These are phyloP conservation scores for Drosophila pachea DNA, from an alignment of 1,140 invertebrate species.

Conservation along the genomic window DNA sequence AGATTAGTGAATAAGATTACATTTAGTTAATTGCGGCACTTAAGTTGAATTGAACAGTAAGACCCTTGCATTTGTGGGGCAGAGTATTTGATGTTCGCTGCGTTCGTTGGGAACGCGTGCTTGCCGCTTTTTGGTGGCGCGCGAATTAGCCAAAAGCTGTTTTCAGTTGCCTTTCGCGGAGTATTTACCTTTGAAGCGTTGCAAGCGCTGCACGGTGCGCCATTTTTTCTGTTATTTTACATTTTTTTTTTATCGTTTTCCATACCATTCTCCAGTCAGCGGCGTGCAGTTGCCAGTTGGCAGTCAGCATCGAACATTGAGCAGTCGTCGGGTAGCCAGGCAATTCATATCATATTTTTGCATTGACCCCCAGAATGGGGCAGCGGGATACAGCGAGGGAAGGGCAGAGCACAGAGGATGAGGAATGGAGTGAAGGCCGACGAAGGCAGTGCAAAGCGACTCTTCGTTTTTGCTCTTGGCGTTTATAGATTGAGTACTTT, in stretches of 20 bases:
- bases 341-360: conserved; percentile 73
- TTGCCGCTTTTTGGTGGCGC: conserved; percentile 47
- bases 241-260: conserved; percentile 24
- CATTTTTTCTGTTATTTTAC: conserved; percentile 53
- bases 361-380: conserved; percentile 52
- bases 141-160: conserved; percentile 73
- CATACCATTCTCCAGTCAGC: conserved; percentile 21
- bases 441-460: conserved; percentile 26
- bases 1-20: too few species aligned
- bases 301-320: conserved; percentile 13
- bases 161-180: conserved; percentile 48
- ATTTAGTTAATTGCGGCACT: too few species aligned
- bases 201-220: conserved; percentile 39
- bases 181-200: conserved; percentile 69
- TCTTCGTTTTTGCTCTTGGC: conserved; percentile 71
- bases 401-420: neutral
- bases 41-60: neutral
- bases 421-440: neutral
- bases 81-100: neutral
- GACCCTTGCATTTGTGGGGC: neutral
- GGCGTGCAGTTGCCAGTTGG: conserved; percentile 20
- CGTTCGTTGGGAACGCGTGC: neutral
- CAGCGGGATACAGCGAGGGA: neutral
- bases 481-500: conserved; percentile 77
- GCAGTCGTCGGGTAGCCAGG: conserved; percentile 41